Evolutionary conservation across 2,797 vertebrate genomes (phyloP), one percentile per base, ranked within the genome.

Genomic region (Tamandua tetradactyla): DNA sequence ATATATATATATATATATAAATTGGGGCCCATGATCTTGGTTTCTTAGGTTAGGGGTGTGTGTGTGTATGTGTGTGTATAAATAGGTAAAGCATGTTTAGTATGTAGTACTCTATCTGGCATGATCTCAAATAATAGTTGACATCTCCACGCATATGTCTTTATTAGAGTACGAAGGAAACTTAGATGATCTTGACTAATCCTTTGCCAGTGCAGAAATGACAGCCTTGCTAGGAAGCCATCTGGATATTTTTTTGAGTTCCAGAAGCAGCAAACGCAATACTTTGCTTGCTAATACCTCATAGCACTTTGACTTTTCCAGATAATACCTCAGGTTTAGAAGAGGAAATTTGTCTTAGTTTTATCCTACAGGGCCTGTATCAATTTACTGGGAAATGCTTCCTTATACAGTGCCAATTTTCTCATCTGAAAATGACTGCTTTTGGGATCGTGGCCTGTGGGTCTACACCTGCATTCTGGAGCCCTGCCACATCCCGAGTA

Each of bases 221-320:
- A 87, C 30, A 80, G 22, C 20, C 20, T 25, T 44, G n/a, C 27
- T 74, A 80, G 76, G 10, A 80, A 80, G 18, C 1, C 74, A n/a
- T 83, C 22, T 83, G 20, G 42, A 74, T 91, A 80, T 44, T 44
- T 75, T n/a, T 27, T n/a, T 71, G 30, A 94, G 64, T 93, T 78
- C 40, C 3, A 79, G 47, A 17, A n/a, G 47, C 7, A 82, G 40
- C 40, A 82, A 81, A 47, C 14, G 79, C 8, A 42, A 23, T 74
- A 66, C 15, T 12, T 93, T 61, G 4, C 30, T 75, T 66, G 27
- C 4, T 35, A 82, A n/a, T 27, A 47, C 20, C 18, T 66, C 12
- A 18, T 12, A 79, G 64, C 37, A 40, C 7, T 71, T 61, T 44
- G 10, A 78, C 8, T 49, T 37, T 76, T 49, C 55, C 7, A 66